Base-by-base conservation (phyloP, 2,797 vertebrate genomes). In the Cryptoblepharus egeriae region DNA sequence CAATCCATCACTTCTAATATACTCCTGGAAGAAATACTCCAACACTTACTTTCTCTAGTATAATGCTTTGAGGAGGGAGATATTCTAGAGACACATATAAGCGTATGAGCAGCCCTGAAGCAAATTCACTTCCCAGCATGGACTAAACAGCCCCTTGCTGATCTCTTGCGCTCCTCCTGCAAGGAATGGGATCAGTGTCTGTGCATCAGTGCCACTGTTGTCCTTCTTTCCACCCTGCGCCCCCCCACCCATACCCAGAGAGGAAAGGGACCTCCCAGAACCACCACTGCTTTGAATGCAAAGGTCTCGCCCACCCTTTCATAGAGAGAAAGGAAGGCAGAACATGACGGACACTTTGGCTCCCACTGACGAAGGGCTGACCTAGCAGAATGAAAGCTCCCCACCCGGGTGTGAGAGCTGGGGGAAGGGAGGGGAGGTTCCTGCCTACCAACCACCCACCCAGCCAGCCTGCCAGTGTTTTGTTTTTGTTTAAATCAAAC, bases 401-500 rank as follows among this genome's bases (percentile, higher is more conserved):
- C 84, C 79, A 88, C 85, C 89, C 84, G 70, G 84, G 87, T 83
- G 87, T 87, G 90, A 15, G 11, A 85, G 86, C 87, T 87, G 89
- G 11, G 85, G 77, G 87, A 81, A 90, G 32, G 49, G 77, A 80
- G 80, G 26, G 32, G 87, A 88, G 90, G 90, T 77, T 89, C 20
- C 85, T 72, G 79, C 69, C 91, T 83, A 70, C 93, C 91, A 91
- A 87, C 91, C 80, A 80, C 88, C 90, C 90, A 2, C 60, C 80
- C 92, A 89, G 89, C 88, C 89, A 90, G 91, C 90, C 90, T 87
- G 87, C 90, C 90, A 84, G 82, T 63, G 78, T 92, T 93, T 94
- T 94, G 92, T 92, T 92, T 94, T 93, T 93, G 91, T 89, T 93
- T 93, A 93, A 92, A 88, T 92, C 86, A 91, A 92, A 92, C 92